These are phyloP conservation scores for Idaea straminata DNA, from an alignment of 2,888 invertebrate species.

Conservation along the genomic window DNA sequence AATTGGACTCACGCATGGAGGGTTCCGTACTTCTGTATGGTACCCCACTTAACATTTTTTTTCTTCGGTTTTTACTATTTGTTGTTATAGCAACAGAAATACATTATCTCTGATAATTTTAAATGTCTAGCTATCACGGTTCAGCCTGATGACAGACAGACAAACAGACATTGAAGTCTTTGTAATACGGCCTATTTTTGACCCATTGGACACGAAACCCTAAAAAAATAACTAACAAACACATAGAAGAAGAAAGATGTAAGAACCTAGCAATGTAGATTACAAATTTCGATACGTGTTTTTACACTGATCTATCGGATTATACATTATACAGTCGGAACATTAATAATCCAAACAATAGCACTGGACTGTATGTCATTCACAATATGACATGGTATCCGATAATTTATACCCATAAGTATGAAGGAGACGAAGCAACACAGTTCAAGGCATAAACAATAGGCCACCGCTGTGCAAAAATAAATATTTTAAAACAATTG, in stretches of 20 bases:
- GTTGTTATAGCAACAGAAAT: no score
- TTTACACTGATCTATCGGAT: slow-evolving; percentile 23
- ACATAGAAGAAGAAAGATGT: neutral
- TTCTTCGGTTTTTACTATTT: no score
- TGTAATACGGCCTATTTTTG: no score
- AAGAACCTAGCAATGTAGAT: neutral
- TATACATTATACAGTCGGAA: slow-evolving; percentile 15
- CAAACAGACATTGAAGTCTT: no score
- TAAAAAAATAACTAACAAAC: no score
- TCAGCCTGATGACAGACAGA: no score
- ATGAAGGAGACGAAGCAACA: neutral
- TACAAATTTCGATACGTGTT: slow-evolving; percentile 21
- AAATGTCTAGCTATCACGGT: no score
- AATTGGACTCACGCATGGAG: no score
- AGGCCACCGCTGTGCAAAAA: neutral
- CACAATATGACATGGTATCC: neutral
- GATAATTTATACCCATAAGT: neutral
- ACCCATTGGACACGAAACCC: no score
- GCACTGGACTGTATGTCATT: neutral
- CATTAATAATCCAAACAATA: slow-evolving; percentile 2
- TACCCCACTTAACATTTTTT: no score
- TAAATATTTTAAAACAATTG: neutral
- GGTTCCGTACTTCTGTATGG: no score
- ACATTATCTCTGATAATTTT: no score
- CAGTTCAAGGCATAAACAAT: neutral